Percentiles rank a stretch among this genome's conserved stretches.
Evolutionary conservation across 1,140 invertebrate genomes (phyloP).

Genomic region (Psilanteris sp.): DNA sequence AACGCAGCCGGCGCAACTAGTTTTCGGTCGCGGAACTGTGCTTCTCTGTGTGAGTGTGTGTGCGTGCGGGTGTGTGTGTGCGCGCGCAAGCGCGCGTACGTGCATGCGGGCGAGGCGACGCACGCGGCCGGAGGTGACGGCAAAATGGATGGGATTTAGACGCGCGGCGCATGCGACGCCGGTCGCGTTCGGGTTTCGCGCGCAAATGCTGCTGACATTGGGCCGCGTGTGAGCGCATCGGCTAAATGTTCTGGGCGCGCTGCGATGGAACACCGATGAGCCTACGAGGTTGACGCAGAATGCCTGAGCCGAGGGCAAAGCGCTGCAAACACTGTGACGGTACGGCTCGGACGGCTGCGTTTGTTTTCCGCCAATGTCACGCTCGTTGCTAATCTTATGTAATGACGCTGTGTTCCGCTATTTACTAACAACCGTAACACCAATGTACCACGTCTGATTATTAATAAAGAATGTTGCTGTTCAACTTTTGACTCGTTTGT

Average conservation of each 20-base stretch:
- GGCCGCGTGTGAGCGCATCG: constrained; percentile 6
- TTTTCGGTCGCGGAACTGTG: not conserved
- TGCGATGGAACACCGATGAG: constrained; percentile 79
- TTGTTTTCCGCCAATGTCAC: constrained; percentile 23
- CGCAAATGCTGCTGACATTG: too few relatives aligned
- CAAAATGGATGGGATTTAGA: too few relatives aligned
- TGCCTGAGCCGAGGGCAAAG: constrained; percentile 80
- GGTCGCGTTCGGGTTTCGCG: too few relatives aligned
- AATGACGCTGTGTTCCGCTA: constrained; percentile 14
- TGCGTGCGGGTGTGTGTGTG: constrained; percentile 13
- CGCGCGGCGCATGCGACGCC: constrained; percentile 46
- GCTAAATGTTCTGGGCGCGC: constrained; percentile 29
- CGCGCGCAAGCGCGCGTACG: too few relatives aligned
- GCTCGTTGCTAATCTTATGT: constrained; percentile 40
- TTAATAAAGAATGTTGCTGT: constrained; percentile 26
- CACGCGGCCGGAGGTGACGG: too few relatives aligned
- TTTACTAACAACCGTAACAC: constrained; percentile 49
- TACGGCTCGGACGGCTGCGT: constrained; percentile 67
- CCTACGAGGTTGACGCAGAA: constrained; percentile 79
- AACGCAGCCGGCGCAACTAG: constrained; percentile 1
- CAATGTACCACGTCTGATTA: constrained; percentile 30
- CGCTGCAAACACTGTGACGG: constrained; percentile 81
- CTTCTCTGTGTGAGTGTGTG: constrained; percentile 7
- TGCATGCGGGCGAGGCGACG: too few relatives aligned
- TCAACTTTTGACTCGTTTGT: not conserved